Base-by-base conservation (phyloP, 2,797 vertebrate genomes). In the Oreonectes daqikongensis region DNA sequence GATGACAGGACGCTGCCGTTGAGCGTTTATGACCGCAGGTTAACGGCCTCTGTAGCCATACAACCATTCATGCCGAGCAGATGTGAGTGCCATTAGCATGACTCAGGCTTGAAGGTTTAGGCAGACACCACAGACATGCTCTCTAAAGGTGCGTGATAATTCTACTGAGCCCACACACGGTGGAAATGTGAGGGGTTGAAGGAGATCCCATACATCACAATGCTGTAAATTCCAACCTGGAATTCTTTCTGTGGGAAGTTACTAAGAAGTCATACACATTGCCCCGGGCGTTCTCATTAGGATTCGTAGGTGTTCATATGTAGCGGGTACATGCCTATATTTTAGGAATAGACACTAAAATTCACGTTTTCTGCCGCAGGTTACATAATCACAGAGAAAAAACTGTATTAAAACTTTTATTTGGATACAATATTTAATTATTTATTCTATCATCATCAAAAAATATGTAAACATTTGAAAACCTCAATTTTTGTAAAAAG, bases 141-240 rank as follows among this genome's bases (percentile, higher is more conserved):
- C 57, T 70, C 40, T 22, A 77, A 52, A 77, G 75, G 24, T 77
- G 48, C 46, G 9, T 77, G 44, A 64, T 77, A 70, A 70, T 77
- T 64, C 67, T 64, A 44, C 9, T 14, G 8, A 44, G 67, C 59
- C 75, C 75, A 71, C 75, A 77, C 75, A 77, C 48, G 28, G 57
- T 8, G n/a, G 46, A 32, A 77, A 77, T 64, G 24, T 64, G 46
- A 64, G 35, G 40, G 26, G 22, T 70, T 77, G 59, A 17, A 20
- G 42, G 5, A 28, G 30, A 76, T 61, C 42, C 12, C 74, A 61
- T 48, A 50, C 28, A 69, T 35, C 63, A 48, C 11, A 61, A 60
- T 57, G 53, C 17, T 38, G 40, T 61, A 60, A 76, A 68, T 76
- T 14, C 28, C 42, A 60, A 28, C 22, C 20, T 69, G 40, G 5